A percentile compares a stretch with the other conserved stretches of the same genome.
phyloP scores from a whole-genome alignment of 2,888 invertebrate genomes.

The Tenthredo scrophulariae region DNA sequence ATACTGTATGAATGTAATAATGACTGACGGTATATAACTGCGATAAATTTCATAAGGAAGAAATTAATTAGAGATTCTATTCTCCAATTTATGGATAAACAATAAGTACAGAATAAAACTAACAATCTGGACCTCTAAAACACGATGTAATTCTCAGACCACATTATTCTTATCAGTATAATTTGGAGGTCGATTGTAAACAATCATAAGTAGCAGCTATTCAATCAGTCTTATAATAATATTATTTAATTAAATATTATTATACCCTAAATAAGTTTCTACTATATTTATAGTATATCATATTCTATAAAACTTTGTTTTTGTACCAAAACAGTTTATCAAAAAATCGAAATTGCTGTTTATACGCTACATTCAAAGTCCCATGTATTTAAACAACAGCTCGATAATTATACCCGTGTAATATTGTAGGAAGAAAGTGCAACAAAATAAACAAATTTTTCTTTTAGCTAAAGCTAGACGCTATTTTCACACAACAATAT shows the following conservation, averaged over 20 bases:
- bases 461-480: neutral
- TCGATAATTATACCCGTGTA: constrained; percentile 26
- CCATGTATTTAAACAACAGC: constrained; percentile 1
- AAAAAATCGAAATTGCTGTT: neutral
- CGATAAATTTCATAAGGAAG: neutral
- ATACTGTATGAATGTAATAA: neutral
- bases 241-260: constrained; percentile 20
- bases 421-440: constrained; percentile 30
- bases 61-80: neutral
- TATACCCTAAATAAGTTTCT: constrained; percentile 22
- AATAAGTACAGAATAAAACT: neutral
- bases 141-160: neutral
- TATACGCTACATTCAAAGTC: neutral
- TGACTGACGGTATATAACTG: neutral
- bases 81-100: neutral
- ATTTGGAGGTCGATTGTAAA: neutral
- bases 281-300: neutral
- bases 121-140: neutral
- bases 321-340: constrained; percentile 45
- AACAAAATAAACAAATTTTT: neutral
- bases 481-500: neutral
- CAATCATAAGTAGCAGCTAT: constrained; percentile 9
- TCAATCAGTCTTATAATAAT: constrained; percentile 49
- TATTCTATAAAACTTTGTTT: constrained; percentile 1
- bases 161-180: neutral